A percentile compares a stretch with the other conserved stretches of the same genome.
Conservation (phyloP, 2,888 invertebrate species). For the Dynastes grantii region DNA sequence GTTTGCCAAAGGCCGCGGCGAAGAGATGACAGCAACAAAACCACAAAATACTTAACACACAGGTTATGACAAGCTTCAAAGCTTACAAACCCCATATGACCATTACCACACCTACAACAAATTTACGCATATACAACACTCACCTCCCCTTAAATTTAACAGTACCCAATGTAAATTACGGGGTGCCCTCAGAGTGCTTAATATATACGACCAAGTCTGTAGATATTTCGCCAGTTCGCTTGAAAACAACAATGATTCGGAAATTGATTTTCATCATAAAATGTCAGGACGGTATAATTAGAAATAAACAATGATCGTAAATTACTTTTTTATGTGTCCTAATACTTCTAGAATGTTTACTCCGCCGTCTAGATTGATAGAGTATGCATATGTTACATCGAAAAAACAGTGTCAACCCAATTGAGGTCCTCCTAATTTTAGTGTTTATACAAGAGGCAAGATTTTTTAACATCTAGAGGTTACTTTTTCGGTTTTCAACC, state of each 20-base stretch:
- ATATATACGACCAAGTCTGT: not conserved
- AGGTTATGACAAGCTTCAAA: too few relatives aligned
- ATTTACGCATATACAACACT: too few relatives aligned
- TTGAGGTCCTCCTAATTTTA: conserved; percentile 17
- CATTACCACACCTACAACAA: too few relatives aligned
- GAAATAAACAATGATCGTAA: conserved; percentile 37
- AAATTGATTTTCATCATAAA: conserved; percentile 36
- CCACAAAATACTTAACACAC: too few relatives aligned
- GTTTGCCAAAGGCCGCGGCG: too few relatives aligned
- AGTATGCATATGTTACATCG: too few relatives aligned
- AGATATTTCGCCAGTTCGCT: conserved; percentile 3
- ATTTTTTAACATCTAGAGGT: not conserved
- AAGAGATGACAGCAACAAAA: too few relatives aligned
- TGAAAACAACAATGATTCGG: conserved; percentile 21
- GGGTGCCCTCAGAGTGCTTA: too few relatives aligned
- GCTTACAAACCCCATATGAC: too few relatives aligned
- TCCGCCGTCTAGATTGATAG: not conserved
- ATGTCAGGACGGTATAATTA: conserved; percentile 39
- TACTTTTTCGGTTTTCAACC: too few relatives aligned
- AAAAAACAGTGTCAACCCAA: conserved; percentile 22
- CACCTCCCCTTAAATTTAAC: too few relatives aligned
- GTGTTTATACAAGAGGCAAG: not conserved
- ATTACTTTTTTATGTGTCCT: conserved; percentile 24
- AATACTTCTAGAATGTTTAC: not conserved
- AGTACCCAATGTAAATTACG: too few relatives aligned